phyloP scores from a whole-genome alignment of 2,113 vertebrate species.

The Hucho hucho region DNA sequence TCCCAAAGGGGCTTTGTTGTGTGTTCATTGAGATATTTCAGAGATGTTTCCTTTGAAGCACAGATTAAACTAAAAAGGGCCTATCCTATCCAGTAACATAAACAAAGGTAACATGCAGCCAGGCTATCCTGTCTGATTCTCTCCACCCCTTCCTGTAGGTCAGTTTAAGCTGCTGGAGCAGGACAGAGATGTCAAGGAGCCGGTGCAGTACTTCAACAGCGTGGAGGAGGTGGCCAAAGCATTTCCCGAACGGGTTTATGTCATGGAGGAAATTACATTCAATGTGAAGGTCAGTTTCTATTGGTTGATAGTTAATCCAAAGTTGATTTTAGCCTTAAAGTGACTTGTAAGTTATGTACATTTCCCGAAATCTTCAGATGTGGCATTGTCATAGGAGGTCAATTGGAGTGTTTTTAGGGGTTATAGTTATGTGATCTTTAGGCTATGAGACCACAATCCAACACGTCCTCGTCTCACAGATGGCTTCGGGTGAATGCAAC shows the following conservation, averaged over 20 bases:
- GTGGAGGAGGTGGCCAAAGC: conserved; percentile 99
- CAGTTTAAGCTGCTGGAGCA: conserved; percentile 99
- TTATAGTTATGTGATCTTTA: no score
- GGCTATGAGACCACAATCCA: background rate
- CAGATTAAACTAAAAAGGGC: background rate
- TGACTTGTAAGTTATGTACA: no score
- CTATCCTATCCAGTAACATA: background rate
- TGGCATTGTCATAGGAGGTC: no score
- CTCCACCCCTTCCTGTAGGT: conserved; percentile 71
- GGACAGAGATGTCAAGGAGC: conserved; percentile 97
- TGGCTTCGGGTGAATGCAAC: conserved; percentile 96
- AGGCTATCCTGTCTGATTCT: conserved; percentile 31
- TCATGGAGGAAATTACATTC: conserved; percentile 99
- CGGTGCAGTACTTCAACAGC: conserved; percentile 97
- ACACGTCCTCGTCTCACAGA: conserved; percentile 66
- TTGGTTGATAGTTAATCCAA: no score
- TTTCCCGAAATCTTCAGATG: no score
- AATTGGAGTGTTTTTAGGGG: no score
- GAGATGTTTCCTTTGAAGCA: background rate
- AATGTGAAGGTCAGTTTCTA: conserved; percentile 90
- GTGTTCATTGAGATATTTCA: background rate
- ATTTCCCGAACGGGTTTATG: conserved; percentile 97
- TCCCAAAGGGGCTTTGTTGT: background rate
- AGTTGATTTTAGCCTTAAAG: no score
- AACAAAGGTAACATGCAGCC: background rate